Evolutionary conservation across 1,140 invertebrate genomes (phyloP), one percentile per base, ranked within the genome.

Genomic region (Aphidius gifuensis): DNA sequence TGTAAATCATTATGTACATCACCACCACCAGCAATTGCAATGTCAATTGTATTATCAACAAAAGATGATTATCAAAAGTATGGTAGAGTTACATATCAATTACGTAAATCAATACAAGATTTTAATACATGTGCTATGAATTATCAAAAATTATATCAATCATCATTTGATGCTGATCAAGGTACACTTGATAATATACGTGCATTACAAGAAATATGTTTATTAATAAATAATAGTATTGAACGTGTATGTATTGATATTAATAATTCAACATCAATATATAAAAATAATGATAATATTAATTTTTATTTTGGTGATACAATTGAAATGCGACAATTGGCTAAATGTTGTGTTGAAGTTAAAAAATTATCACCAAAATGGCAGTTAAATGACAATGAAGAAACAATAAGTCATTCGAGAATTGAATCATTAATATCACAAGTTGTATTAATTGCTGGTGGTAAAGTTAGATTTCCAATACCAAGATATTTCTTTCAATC

Each of bases 81-180:
- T 79, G 92, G 92, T 2, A 86, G 93, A 65, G 89, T 94, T 4
- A 90, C 91, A 65, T 75, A 72, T 69, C 60, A 90, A 84, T 73
- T 95, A 60, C 80, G 91, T 51, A 92, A 92, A 75, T 91, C 89
- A 65, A 85, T 88, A 3, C 85, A 88, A 64, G 88, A 92, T 45
- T 87, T 95, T 48, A 86, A 88, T 61, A 83, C 76, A 3, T 88
- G 92, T 62, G 89, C 90, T 38, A 88, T 90, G 40, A 84, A 88
- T 47, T 95, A 94, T 75, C 90, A 88, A 62, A 88, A 88, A 64
- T 82, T 97, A 1, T 96, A 96, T 73, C 90, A 94, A 73, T 92
- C 92, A 16, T 92, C 93, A 46, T 98, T 97, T 83, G 93, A 97
- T 84, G 94, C 94, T 8, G 94, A 97, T 82, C 87, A 88, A 45